Conservation (phyloP, 2,113 vertebrate genomes). For the Chinchilla lanigera region DNA sequence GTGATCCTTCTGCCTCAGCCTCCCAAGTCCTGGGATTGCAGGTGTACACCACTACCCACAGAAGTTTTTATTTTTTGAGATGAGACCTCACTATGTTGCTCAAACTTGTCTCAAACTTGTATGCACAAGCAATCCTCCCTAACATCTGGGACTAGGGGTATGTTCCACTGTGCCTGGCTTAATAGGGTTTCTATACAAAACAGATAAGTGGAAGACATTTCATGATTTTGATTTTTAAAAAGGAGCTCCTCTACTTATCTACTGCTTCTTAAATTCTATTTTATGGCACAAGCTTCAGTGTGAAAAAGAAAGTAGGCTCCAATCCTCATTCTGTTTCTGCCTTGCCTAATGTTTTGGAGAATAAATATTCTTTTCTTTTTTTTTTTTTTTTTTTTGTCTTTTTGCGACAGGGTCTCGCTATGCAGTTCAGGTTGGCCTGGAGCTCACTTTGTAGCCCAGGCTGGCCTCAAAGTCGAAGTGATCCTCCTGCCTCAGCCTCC, state of each 20-base stretch:
- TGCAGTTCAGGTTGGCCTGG: too few species aligned
- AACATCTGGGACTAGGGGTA: background rate
- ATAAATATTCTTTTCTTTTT: constrained; percentile 43
- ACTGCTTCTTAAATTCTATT: background rate
- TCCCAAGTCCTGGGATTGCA: background rate
- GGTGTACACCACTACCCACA: background rate
- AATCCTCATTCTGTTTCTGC: background rate
- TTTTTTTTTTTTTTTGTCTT: too few species aligned
- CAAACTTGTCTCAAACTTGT: background rate
- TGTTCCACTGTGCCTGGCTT: background rate
- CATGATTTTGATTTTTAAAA: background rate
- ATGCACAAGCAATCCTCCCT: background rate
- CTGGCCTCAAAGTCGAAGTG: too few species aligned
- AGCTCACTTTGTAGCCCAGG: too few species aligned
- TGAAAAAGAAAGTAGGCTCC: background rate
- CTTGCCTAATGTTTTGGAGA: background rate
- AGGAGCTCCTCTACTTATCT: background rate
- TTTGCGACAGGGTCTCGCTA: too few species aligned
- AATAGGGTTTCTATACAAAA: background rate
- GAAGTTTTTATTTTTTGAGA: background rate
- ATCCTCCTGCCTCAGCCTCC: too few species aligned
- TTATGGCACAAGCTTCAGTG: background rate
- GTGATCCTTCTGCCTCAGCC: background rate
- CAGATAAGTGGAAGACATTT: background rate
- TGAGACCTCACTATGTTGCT: background rate